Evolutionary conservation across 2,797 vertebrate species (phyloP).

Genomic region (Coccyzus lansbergi): DNA sequence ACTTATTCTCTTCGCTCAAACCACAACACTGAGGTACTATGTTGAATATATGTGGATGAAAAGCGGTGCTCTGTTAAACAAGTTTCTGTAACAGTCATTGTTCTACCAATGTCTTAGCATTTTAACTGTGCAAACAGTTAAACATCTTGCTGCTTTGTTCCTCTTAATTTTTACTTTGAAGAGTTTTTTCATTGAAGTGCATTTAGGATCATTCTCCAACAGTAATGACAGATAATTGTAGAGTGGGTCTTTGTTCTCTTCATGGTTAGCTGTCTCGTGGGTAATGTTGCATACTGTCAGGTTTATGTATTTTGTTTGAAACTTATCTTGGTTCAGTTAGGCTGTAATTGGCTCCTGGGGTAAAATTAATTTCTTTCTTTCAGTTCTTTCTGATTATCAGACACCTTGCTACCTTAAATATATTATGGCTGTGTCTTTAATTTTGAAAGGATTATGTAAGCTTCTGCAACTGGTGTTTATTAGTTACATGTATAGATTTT

Average conservation of each 20-base stretch:
- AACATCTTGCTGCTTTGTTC: background rate
- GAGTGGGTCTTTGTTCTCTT: background rate
- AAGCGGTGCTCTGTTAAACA: background rate
- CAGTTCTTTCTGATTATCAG: background rate
- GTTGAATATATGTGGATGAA: background rate
- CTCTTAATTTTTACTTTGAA: background rate
- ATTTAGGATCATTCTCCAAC: background rate
- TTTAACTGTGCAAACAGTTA: background rate
- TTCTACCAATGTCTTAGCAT: background rate
- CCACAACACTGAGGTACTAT: background rate
- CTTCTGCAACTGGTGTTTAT: background rate
- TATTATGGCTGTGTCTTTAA: background rate
- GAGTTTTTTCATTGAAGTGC: background rate
- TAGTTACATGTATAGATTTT: background rate
- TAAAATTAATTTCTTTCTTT: conserved; percentile 4
- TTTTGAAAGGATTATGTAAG: background rate
- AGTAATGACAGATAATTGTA: background rate
- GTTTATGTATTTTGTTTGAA: conserved; percentile 18
- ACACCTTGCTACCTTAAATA: background rate
- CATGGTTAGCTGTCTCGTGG: background rate
- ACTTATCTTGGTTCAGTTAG: background rate
- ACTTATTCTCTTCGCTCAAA: no score
- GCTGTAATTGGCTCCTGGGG: background rate
- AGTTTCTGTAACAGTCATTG: background rate
- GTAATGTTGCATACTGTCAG: background rate